Evolutionary conservation across 1,140 invertebrate genomes (phyloP), one percentile per base, ranked within the genome.

Genomic region (Dendroctonus valens): DNA sequence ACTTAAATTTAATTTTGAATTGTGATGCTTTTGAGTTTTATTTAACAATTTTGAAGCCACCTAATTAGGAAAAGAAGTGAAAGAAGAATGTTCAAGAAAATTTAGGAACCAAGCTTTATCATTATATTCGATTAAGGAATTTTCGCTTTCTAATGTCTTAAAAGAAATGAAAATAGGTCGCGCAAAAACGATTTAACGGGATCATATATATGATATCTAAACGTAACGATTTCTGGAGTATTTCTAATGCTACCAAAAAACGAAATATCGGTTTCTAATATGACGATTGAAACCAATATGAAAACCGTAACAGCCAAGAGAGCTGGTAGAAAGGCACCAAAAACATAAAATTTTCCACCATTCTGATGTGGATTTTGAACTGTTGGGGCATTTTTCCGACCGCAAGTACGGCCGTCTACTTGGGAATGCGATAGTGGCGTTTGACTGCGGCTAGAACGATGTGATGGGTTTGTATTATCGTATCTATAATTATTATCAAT

Each of bases 201-300:
- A 74, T 89, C 86, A 78, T 94, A 94, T 77, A 93, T 91, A 73
- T 92, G 88, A 73, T 87, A 86, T 66, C 87, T 85, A 50, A 93
- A 82, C 53, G 88, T 85, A 38, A 90, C 83, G 79, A 93, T 87
- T 80, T 93, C 91, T 12, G 91, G 91, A 72, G 87, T 85, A 72
- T 87, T 86, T n/a, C 89, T 84, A 49, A 93, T 74, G 12, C 81
- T 81, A 48, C 85, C 84, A 61, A 93, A 85, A 4, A 88, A 72
- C 44, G 88, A 83, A 73, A 86, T 85, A 75, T 93, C 90, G 9
- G 88, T 89, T 78, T 92, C 88, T 77, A 91, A 86, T 40, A 93
- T 78, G 26, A 91, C 74, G 26, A 91, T 78, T 5, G 87, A 80
- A 57, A 89, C 78, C 41, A 87, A 81, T 66, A 91, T 79, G 8